A percentile compares a stretch with the other conserved stretches of the same genome.
These are phyloP conservation scores for Perca schrenkii DNA, from an alignment of 2,113 vertebrate genomes.

Conservation along the genomic window DNA sequence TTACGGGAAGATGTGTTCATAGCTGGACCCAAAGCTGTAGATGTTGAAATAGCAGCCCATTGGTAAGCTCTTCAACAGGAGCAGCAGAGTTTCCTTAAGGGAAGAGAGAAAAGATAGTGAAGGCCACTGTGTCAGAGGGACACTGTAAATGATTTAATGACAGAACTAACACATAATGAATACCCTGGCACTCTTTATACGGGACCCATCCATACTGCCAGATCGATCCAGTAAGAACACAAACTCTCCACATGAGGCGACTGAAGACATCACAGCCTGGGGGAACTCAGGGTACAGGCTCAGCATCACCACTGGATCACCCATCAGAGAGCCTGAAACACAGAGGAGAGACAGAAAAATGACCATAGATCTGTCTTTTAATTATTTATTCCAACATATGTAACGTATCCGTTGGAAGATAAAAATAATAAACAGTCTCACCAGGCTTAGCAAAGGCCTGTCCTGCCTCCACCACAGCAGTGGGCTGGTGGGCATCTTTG, in stretches of 20 bases:
- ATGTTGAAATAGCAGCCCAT: slow-evolving; percentile 91
- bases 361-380: not conserved
- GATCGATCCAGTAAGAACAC: slow-evolving; percentile 82
- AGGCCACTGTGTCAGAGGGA: not conserved
- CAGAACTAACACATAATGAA: not conserved
- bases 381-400: not conserved
- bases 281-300: slow-evolving; percentile 88
- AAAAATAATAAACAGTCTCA: slow-evolving; percentile 46
- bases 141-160: not conserved
- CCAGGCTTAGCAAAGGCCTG: slow-evolving; percentile 70
- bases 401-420: not conserved
- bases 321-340: slow-evolving; percentile 85
- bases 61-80: slow-evolving; percentile 90
- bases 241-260: slow-evolving; percentile 83
- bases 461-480: slow-evolving; percentile 83
- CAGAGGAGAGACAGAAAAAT: not conserved
- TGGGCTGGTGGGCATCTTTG: slow-evolving; percentile 81
- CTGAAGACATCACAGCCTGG: slow-evolving; percentile 66
- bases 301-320: slow-evolving; percentile 86
- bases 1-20: slow-evolving; percentile 83
- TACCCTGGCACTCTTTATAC: slow-evolving; percentile 87
- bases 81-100: slow-evolving; percentile 85
- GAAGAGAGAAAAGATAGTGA: not conserved
- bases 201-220: slow-evolving; percentile 83
- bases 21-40: slow-evolving; percentile 86